Conservation (phyloP, 2,113 vertebrate genomes). For the Corythoichthys haematopterus region DNA sequence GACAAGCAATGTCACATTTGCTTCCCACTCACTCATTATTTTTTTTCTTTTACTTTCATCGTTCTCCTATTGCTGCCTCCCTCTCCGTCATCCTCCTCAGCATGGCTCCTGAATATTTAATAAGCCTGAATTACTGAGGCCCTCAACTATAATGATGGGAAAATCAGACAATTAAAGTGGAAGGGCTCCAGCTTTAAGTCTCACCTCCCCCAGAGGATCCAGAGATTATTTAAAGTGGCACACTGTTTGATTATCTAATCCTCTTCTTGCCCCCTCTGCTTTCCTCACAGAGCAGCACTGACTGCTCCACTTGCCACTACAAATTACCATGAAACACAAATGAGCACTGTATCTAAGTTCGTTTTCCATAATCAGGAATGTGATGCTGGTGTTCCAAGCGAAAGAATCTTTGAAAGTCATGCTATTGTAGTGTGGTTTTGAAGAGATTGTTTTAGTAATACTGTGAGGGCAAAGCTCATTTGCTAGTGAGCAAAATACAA, state of each 20-base stretch:
- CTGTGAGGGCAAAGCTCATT: neutral
- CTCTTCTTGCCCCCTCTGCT: conserved; percentile 66
- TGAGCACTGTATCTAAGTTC: conserved; percentile 52
- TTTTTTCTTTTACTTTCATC: conserved; percentile 22
- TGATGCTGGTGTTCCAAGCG: conserved; percentile 38
- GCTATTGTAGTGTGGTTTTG: conserved; percentile 27
- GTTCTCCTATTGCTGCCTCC: conserved; percentile 27
- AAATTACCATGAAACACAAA: conserved; percentile 70
- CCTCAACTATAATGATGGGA: conserved; percentile 76
- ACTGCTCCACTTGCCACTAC: conserved; percentile 63
- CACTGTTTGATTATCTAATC: conserved; percentile 75
- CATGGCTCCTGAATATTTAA: conserved; percentile 77
- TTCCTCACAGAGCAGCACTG: conserved; percentile 60
- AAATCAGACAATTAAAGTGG: conserved; percentile 77
- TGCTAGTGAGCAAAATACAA: too few species aligned
- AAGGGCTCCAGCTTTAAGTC: conserved; percentile 68
- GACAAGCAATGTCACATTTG: conserved; percentile 6
- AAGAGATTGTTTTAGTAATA: neutral
- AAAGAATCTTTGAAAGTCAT: conserved; percentile 34
- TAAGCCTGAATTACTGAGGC: conserved; percentile 72
- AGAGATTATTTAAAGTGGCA: conserved; percentile 74
- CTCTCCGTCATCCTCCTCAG: conserved; percentile 52
- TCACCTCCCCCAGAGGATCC: conserved; percentile 66
- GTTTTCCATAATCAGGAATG: conserved; percentile 40
- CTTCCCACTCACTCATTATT: conserved; percentile 8